Conservation (phyloP, 2,113 vertebrate genomes). For the Cephalopterus ornatus region DNA sequence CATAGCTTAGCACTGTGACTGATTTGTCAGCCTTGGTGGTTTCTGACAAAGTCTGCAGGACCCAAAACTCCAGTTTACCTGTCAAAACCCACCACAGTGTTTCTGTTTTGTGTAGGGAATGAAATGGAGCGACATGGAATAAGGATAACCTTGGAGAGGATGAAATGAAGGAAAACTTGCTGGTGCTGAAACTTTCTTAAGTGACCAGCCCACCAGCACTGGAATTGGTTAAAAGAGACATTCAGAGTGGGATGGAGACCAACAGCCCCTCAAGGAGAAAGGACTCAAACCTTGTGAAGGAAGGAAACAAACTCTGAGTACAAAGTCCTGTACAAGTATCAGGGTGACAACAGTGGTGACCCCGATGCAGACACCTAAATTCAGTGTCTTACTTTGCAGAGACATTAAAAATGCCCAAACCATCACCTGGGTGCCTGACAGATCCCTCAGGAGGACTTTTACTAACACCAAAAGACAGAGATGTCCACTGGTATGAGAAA, state of each 20-base stretch:
- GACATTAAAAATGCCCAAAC: not conserved
- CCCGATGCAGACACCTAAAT: not conserved
- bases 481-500: not conserved
- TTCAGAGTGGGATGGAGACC: not conserved
- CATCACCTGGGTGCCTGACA: not conserved
- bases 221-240: not conserved
- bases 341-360: not conserved
- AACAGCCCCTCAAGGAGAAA: not conserved
- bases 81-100: not conserved
- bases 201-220: not conserved
- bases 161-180: not conserved
- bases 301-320: not conserved
- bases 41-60: not conserved
- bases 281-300: not conserved
- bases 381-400: not conserved
- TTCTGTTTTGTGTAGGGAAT: not conserved
- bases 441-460: not conserved
- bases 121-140: accelerated
- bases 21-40: not conserved
- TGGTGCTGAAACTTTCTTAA: not conserved
- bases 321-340: not conserved
- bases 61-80: not conserved
- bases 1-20: not conserved
- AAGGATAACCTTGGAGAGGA: not conserved
- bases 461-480: not conserved